phyloP scores from a whole-genome alignment of 2,797 vertebrate species.

The Thalassophryne amazonica region DNA sequence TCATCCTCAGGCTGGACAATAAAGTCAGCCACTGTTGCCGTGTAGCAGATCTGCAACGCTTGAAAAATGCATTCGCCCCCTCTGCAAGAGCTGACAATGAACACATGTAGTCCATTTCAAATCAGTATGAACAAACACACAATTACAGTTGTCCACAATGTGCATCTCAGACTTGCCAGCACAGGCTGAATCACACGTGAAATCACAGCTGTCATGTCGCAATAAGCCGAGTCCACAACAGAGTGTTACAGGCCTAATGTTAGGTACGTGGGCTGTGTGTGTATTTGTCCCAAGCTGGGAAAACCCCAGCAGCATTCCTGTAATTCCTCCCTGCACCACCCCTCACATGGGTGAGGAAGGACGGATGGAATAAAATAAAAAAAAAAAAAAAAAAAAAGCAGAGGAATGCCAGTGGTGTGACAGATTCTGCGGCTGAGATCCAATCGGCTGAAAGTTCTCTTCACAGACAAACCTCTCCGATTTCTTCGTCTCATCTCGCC shows the following conservation, averaged over 20 bases:
- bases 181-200: conserved; percentile 49
- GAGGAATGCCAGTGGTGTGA: conserved; percentile 48
- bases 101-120: conserved; percentile 30
- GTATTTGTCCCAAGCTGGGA: conserved; percentile 59
- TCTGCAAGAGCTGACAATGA: not conserved
- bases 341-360: conserved; percentile 51
- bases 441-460: conserved; percentile 12
- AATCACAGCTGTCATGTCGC: conserved; percentile 31
- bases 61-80: not conserved
- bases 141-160: conserved; percentile 34
- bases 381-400: not conserved
- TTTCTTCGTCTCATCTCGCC: conserved; percentile 49
- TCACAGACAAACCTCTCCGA: not conserved
- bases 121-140: conserved; percentile 26
- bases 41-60: not conserved
- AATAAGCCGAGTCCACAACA: conserved; percentile 6
- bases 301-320: conserved; percentile 76
- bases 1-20: conserved; percentile 13
- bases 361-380: conserved; percentile 34
- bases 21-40: not conserved
- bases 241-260: conserved; percentile 9
- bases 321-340: conserved; percentile 69
- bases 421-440: conserved; percentile 51
- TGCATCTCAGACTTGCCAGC: conserved; percentile 14
- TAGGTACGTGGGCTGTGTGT: conserved; percentile 16